Conservation (phyloP, 1,140 invertebrate species). For the Drosophila murphyi region DNA sequence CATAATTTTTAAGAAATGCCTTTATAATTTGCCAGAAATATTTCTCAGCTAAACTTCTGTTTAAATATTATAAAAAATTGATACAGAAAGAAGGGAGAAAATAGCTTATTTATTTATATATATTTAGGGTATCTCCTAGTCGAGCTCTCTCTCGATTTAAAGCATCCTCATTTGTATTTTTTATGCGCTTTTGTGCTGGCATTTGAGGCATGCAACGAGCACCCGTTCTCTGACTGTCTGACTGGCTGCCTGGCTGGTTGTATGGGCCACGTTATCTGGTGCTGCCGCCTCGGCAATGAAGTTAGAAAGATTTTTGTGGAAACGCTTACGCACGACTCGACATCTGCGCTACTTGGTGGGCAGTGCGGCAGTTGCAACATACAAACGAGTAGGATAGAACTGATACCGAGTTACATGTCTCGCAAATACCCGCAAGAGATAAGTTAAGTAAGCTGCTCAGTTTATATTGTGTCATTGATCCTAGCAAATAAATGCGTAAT, state of each 20-base stretch:
- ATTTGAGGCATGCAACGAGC: slow-evolving; percentile 59
- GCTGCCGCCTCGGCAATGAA: slow-evolving; percentile 47
- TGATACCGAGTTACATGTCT: slow-evolving; percentile 29
- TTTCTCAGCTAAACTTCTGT: no score
- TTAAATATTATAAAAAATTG: no score
- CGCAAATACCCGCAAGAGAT: slow-evolving; percentile 37
- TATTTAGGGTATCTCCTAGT: not conserved
- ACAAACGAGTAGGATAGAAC: slow-evolving; percentile 28
- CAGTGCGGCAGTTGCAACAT: slow-evolving; percentile 2
- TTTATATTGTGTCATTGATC: slow-evolving; percentile 8
- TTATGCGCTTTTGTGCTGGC: slow-evolving; percentile 57
- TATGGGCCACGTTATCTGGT: slow-evolving; percentile 42
- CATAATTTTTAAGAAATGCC: no score
- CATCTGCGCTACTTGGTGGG: slow-evolving; percentile 38
- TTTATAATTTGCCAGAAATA: no score
- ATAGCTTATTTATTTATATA: no score
- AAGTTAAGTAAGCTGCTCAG: not conserved
- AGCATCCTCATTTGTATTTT: not conserved
- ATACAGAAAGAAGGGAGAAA: no score
- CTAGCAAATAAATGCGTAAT: not conserved
- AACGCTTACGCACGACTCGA: slow-evolving; percentile 26
- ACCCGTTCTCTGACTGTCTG: slow-evolving; percentile 21
- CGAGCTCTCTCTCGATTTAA: not conserved
- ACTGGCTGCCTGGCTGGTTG: not conserved
- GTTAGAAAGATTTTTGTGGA: slow-evolving; percentile 27